Evolutionary conservation across 92 coral and sea anemone genomes (phyloP), one percentile per base, ranked within the genome.

Genomic region (Actinostola sp.): DNA sequence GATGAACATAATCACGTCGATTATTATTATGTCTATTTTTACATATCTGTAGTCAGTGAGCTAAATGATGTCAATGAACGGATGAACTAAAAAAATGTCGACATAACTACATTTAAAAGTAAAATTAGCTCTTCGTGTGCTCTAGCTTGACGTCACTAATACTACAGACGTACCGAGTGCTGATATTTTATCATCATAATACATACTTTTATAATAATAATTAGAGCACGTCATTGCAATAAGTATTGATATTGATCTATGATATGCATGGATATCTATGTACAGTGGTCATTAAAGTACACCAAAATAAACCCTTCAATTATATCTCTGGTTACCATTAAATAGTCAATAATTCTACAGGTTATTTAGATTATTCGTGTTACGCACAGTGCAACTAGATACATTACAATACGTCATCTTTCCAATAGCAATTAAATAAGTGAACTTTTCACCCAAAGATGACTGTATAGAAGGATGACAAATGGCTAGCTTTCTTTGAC

Each of bases 241-340:
- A 36, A 36, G 42, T 4, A 36, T 11, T 36, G 42, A 36, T 57
- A 30, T 54, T 45, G 4, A 20, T 15, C 43, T 32, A 67, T 35
- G 59, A 46, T 30, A 34, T 49, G 73, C 58, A 67, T 46, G 61
- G 60, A 67, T 67, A 17, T 67, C 34, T 46, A 68, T 68, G 15
- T 68, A 68, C 61, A 50, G n/a, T 32, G 21, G 32, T 33, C n/a
- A 52, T 68, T 17, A 11, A 11, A 32, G 13, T 57, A 27, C 63
- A 57, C 63, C 63, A 57, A 57, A 57, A 57, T 57, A 57, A 57
- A 26, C 63, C 63, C 63, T 57, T 57, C 3, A 53, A 53, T 53
- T 16, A 20, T 53, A 57, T 57, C 36, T 57, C 36, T 57, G 5
- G 28, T 57, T 57, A 30, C 27, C 17, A 57, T 3, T 57, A 57